Evolutionary conservation across 2,113 vertebrate species (phyloP), one percentile per base, ranked within the genome.

Genomic region (Proteles cristata): DNA sequence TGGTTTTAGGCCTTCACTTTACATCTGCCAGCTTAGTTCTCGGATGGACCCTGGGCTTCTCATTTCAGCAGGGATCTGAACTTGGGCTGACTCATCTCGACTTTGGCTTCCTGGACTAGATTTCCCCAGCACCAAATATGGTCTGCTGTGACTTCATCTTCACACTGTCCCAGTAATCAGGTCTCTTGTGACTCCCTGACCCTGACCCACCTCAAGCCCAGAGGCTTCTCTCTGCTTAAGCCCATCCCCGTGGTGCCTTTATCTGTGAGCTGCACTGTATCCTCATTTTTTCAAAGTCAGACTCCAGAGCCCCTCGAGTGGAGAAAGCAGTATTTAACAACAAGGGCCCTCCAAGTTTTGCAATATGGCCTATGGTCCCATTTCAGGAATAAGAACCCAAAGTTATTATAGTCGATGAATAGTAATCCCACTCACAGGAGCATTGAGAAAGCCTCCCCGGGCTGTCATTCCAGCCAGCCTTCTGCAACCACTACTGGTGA

Each of bases 381-480:
- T 88, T 92, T 83, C 69, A 93, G 48, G 94, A 84, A 53, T 93
- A 84, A 93, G 83, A 97, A 96, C 69, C 89, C 68, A 69, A 86
- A 94, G 89, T 71, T 26, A 84, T 82, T 86, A 21, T 12, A 71
- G 94, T 11, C 11, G 9, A 28, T 94, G 94, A 95, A 63, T 83
- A 94, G 88, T 73, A 69, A 68, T 25, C 69, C 74, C 53, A 55
- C 68, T 95, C 93, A 91, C 35, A 28, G 23, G 81, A 90, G 69
- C 58, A 33, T n/a, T 31, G 89, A 97, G 96, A 88, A 96, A 92
- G 79, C n/a, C 58, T 76, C 65, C 74, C 39, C 33, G 25, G 79
- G 87, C 83, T 79, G 58, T 25, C 23, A 84, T 77, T 92, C 68
- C 94, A 90, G 90, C 43, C 94, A 90, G 89, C 15, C 77, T 96